These are phyloP conservation scores for Drepanosiphum platanoidis DNA, from an alignment of 2,888 invertebrate genomes.

Conservation along the genomic window DNA sequence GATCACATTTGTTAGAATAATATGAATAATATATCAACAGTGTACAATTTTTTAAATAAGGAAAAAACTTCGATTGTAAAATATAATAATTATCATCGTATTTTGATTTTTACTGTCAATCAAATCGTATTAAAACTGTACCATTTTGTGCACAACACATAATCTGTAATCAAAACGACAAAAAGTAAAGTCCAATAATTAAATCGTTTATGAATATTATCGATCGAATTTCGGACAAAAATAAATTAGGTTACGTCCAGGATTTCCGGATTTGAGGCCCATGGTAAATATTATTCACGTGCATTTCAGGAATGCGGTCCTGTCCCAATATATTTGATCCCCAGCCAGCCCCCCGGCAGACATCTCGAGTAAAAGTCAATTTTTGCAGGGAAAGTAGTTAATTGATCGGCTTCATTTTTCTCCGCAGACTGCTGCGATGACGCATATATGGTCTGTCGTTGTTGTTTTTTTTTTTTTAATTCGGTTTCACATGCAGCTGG, in stretches of 20 bases:
- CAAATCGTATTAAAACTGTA: neutral
- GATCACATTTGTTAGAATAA: neutral
- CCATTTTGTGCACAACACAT: neutral
- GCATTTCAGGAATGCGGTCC: conserved; percentile 39
- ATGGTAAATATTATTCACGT: neutral
- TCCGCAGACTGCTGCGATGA: conserved; percentile 3
- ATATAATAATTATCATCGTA: too few species aligned
- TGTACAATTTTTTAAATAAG: too few species aligned
- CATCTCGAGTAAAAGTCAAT: conserved; percentile 54
- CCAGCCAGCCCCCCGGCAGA: conserved; percentile 2
- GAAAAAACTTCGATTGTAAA: too few species aligned
- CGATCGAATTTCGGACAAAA: neutral
- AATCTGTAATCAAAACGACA: neutral
- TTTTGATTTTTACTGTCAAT: too few species aligned
- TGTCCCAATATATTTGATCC: conserved; percentile 28
- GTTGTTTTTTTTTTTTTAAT: conserved; percentile 7
- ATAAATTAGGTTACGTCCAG: conserved; percentile 31
- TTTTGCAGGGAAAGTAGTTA: conserved; percentile 60
- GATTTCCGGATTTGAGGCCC: conserved; percentile 28
- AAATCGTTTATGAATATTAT: neutral
- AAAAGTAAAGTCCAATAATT: neutral
- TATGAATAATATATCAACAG: neutral
- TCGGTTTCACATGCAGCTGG: conserved; percentile 14
- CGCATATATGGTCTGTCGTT: conserved; percentile 28
- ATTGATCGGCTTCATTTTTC: conserved; percentile 45